These are phyloP conservation scores for Anodontia alba DNA, from an alignment of 2,888 invertebrate species.

Conservation along the genomic window DNA sequence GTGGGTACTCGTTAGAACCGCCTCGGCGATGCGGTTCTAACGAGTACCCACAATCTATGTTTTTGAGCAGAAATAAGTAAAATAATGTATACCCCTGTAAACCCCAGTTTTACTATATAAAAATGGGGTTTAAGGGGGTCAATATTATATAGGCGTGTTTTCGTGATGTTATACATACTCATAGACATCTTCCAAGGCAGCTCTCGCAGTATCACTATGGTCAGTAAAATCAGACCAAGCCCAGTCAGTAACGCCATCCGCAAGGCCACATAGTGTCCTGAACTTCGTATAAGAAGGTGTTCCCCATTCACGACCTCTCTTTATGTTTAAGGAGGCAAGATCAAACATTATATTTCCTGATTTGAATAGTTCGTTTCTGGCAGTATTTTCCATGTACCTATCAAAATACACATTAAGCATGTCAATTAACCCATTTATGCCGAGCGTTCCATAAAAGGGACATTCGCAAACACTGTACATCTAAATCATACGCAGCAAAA, in stretches of 20 bases:
- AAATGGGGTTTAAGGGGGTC: too few species aligned
- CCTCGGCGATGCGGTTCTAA: too few species aligned
- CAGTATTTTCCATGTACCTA: neutral
- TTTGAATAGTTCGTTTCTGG: slow-evolving; percentile 4
- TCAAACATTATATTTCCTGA: neutral
- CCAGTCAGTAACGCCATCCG: neutral
- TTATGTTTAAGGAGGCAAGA: slow-evolving; percentile 5
- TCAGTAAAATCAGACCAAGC: slow-evolving; percentile 19
- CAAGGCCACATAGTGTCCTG: neutral
- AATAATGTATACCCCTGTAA: too few species aligned
- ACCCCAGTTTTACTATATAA: too few species aligned
- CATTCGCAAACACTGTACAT: too few species aligned
- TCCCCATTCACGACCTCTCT: slow-evolving; percentile 21
- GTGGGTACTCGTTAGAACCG: too few species aligned
- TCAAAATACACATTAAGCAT: neutral
- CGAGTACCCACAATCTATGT: too few species aligned
- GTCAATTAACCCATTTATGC: too few species aligned
- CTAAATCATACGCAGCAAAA: too few species aligned
- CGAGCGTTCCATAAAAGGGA: too few species aligned
- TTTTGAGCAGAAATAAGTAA: too few species aligned
- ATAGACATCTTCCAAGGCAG: slow-evolving; percentile 22
- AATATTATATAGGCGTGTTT: neutral
- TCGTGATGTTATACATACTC: too few species aligned
- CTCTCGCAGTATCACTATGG: slow-evolving; percentile 23
- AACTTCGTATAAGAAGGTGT: slow-evolving; percentile 9